These are phyloP conservation scores for Phanerotoma sp. DNA, from an alignment of 2,888 invertebrate species.

Conservation along the genomic window DNA sequence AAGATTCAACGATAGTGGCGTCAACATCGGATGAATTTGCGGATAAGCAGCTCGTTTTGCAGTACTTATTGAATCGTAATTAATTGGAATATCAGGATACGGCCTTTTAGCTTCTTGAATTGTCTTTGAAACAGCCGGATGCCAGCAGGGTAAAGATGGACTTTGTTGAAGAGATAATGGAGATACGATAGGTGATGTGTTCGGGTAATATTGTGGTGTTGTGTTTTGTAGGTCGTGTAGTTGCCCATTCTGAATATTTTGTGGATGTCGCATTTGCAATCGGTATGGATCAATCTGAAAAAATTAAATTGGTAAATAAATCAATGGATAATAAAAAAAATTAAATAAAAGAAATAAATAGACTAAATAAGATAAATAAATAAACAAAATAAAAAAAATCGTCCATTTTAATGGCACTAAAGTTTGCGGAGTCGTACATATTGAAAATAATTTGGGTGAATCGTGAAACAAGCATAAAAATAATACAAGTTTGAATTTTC, in stretches of 20 bases:
- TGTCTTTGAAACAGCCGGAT: background rate
- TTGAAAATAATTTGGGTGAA: no score
- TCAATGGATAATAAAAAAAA: background rate
- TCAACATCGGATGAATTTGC: background rate
- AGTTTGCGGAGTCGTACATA: no score
- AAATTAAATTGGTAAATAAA: background rate
- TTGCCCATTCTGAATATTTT: constrained; percentile 18
- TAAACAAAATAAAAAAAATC: no score
- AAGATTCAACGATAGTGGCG: background rate
- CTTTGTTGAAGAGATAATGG: background rate
- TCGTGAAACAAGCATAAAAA: no score
- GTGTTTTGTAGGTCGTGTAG: background rate
- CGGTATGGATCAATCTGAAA: constrained; percentile 35
- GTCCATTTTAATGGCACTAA: no score
- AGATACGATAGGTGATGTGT: background rate
- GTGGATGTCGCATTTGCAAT: constrained; percentile 26
- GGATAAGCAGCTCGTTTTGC: background rate
- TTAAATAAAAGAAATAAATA: no score
- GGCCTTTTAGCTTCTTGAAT: background rate
- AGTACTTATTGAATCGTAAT: background rate
- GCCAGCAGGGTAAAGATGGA: background rate
- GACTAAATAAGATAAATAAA: no score
- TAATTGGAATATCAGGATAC: background rate
- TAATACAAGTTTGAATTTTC: no score
- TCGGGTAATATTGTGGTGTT: background rate